Base-by-base conservation (phyloP, 2,113 vertebrate genomes). In the Leucopsar rothschildi region DNA sequence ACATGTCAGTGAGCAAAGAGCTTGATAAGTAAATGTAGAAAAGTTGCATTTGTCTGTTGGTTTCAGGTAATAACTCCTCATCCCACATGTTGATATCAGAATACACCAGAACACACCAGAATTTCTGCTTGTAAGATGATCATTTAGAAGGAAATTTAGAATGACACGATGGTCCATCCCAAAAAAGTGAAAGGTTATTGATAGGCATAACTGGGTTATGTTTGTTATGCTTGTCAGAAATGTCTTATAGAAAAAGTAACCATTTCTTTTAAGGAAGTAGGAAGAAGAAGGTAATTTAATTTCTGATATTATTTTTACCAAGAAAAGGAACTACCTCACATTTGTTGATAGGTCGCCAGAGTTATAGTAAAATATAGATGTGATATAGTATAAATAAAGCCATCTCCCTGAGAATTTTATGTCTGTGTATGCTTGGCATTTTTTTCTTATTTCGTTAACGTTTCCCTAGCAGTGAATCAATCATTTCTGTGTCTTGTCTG, bases 41-140 rank as follows among this genome's bases (percentile, higher is more conserved):
- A 69, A 64, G n/a, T 61, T 6, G 2, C 24, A 35, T 70, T 80
- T 77, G 3, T 5, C 0, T 63, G 13, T 35, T 83, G 27, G 14
- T 70, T 95, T 83, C 28, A 61, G 33, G 25, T 8, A 57, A 33
- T 37, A 80, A 12, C 13, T 71, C 25, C 17, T 93, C 64, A 52
- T 18, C 10, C 7, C 9, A 25, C 0, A 0, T 17, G 5, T 7
- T 80, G 29, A 7, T 28, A 57, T 31, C 20, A 77, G 71, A 86
- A 86, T 37, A 53, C 12, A 37, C 5, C 11, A 64, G 40, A 79
- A 57, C 3, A 65, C 17, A 65, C 5, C 40, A 44, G 45, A 69
- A 73, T 6, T 88, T 77, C 29, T 63, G 12, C 1, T 1, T 22
- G 29, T 24, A 45, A 47, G 31, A 21, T 44, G 4, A 39, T 29